phyloP scores from a whole-genome alignment of 2,113 vertebrate genomes.

The Chlamydotis undulata region DNA sequence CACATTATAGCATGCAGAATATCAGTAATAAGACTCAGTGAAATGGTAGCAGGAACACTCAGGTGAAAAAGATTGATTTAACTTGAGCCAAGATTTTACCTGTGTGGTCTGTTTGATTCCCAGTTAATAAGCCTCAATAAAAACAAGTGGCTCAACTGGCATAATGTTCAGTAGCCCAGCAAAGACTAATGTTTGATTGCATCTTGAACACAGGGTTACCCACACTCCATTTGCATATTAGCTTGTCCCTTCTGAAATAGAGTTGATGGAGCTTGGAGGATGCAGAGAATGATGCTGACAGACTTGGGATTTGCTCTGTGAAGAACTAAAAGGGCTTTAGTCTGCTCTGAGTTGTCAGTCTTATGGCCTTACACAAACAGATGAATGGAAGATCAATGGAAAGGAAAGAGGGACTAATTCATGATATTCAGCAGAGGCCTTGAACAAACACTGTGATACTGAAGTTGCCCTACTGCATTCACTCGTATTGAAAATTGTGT shows the following conservation, averaged over 20 bases:
- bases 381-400: neutral
- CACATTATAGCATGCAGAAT: neutral
- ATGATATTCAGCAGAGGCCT: neutral
- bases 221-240: neutral
- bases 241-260: neutral
- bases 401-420: neutral
- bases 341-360: neutral
- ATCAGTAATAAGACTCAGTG: neutral
- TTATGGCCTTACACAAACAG: neutral
- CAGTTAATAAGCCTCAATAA: neutral
- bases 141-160: neutral
- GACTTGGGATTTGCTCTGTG: neutral
- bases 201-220: neutral
- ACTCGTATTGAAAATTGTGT: neutral
- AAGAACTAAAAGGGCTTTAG: neutral
- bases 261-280: neutral
- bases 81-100: neutral
- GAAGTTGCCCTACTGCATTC: neutral
- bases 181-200: neutral
- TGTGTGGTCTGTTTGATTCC: neutral
- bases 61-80: neutral
- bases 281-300: neutral
- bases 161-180: fast-evolving
- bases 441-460: neutral
- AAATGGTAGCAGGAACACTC: neutral